A percentile compares a stretch with the other conserved stretches of the same genome.
Conservation (phyloP, 2,797 vertebrate genomes). For the Borostomias antarcticus region DNA sequence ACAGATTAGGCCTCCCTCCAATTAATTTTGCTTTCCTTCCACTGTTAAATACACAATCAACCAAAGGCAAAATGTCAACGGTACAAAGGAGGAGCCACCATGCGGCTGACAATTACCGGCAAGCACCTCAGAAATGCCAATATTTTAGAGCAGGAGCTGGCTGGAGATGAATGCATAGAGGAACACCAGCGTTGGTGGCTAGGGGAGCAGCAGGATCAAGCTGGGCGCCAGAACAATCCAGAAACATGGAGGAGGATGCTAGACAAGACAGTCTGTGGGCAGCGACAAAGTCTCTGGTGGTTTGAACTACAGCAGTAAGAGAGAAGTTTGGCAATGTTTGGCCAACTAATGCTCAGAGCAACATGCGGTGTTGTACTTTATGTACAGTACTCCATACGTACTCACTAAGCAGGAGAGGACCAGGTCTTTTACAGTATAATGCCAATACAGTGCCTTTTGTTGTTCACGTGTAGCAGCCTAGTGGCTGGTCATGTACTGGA, state of each 20-base stretch:
- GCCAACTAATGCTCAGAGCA: no score
- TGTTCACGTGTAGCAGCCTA: no score
- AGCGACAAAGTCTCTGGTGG: neutral
- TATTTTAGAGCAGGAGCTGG: conserved; percentile 72
- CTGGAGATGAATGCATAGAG: conserved; percentile 63
- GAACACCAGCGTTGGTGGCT: neutral
- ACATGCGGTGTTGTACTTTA: no score
- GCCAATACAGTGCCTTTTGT: no score
- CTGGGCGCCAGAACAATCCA: no score
- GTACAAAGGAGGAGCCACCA: conserved; percentile 74
- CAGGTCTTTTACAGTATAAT: no score
- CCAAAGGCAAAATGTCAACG: conserved; percentile 81
- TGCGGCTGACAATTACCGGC: conserved; percentile 76
- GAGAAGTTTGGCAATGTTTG: no score
- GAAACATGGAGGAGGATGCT: neutral
- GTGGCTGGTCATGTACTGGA: no score
- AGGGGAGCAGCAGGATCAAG: neutral
- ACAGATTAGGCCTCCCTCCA: conserved; percentile 80
- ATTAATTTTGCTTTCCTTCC: conserved; percentile 79
- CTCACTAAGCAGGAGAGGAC: no score
- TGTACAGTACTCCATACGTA: no score
- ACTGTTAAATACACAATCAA: conserved; percentile 83
- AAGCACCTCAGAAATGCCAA: conserved; percentile 78
- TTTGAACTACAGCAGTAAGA: neutral
- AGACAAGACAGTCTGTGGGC: neutral